Evolutionary conservation across 2,888 invertebrate species (phyloP).

Genomic region (Pherbina coryleti): DNA sequence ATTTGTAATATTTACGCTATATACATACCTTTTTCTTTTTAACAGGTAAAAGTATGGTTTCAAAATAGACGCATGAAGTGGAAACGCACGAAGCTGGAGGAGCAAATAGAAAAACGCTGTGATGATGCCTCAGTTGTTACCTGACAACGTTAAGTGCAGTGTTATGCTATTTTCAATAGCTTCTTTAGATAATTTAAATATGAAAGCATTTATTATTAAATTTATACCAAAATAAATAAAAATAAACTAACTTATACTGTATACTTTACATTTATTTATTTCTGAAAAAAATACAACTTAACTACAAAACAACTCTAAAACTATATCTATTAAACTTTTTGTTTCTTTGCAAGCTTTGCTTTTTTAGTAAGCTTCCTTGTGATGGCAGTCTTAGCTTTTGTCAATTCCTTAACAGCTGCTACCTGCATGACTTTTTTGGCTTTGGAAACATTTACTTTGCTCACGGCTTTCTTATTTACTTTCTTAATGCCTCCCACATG

Average conservation of each 20-base stretch:
- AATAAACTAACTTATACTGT: neutral
- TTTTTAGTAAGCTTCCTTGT: constrained; percentile 47
- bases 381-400: constrained; percentile 49
- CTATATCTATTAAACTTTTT: constrained; percentile 44
- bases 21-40: neutral
- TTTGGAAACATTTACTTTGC: constrained; percentile 39
- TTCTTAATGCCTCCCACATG: constrained; percentile 61
- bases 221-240: neutral
- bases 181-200: neutral
- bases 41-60: constrained; percentile 86
- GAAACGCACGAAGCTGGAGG: constrained; percentile 79
- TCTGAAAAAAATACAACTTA: constrained; percentile 4
- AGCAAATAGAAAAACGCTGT: neutral
- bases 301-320: constrained; percentile 22
- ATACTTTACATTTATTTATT: neutral
- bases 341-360: constrained; percentile 51
- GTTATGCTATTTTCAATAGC: neutral
- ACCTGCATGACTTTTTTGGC: constrained; percentile 52
- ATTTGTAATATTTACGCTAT: too few species aligned
- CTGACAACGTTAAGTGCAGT: neutral
- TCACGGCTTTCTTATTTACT: constrained; percentile 49
- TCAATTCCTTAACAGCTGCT: constrained; percentile 58
- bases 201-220: neutral
- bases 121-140: neutral
- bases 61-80: constrained; percentile 89